Percentiles rank a stretch among this genome's conserved stretches.
phyloP scores from a whole-genome alignment of 2,888 invertebrate species.

The Hyposoter dolosus region DNA sequence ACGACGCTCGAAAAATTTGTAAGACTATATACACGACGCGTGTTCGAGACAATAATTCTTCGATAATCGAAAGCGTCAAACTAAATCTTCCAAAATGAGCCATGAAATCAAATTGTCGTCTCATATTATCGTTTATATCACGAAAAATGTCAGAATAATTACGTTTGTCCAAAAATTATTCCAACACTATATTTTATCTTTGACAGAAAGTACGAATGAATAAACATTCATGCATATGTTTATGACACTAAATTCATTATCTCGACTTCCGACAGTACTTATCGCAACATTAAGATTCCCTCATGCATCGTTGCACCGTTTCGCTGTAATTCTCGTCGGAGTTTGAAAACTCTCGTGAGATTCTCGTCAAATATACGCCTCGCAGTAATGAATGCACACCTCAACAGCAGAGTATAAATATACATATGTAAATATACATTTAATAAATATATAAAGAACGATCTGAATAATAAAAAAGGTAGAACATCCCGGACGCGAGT shows the following conservation, averaged over 20 bases:
- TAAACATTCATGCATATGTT: background rate
- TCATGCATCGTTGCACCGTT: constrained; percentile 59
- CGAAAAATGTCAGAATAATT: background rate
- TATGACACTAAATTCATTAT: constrained; percentile 23
- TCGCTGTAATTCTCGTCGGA: constrained; percentile 43
- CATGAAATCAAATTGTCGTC: too few relatives aligned
- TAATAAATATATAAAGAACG: background rate
- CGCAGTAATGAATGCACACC: constrained; percentile 50
- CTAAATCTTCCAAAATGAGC: too few relatives aligned
- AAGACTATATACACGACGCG: background rate
- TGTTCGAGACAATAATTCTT: background rate
- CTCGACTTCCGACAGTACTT: constrained; percentile 41
- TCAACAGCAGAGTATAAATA: constrained; percentile 11
- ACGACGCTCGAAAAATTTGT: background rate
- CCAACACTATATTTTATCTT: too few relatives aligned
- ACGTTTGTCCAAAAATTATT: too few relatives aligned
- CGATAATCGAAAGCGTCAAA: background rate
- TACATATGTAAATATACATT: constrained; percentile 10
- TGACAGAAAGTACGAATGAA: background rate
- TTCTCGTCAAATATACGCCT: constrained; percentile 55
- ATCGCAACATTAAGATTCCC: constrained; percentile 49
- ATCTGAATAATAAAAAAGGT: constrained; percentile 8
- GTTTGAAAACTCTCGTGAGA: constrained; percentile 44
- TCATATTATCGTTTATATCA: background rate
- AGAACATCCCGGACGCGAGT: constrained; percentile 46